Evolutionary conservation across 2,888 invertebrate genomes (phyloP), one percentile per base, ranked within the genome.

Genomic region (Elmis aenea): DNA sequence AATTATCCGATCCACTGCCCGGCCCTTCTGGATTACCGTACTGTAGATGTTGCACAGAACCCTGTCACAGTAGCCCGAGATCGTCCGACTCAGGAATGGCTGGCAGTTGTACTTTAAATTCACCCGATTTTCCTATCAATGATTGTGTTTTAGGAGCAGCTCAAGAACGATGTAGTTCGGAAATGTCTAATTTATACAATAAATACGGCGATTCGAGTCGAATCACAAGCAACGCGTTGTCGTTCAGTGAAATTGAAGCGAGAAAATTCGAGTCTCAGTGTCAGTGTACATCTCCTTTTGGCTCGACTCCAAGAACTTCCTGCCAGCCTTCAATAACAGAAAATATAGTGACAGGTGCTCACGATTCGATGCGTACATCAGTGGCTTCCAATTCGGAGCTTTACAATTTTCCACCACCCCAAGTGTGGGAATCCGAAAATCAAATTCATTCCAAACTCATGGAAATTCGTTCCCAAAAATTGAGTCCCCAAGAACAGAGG

Each of bases 61-160:
- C 52, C 28, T 80, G 78, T 45, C 78, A 61, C 34, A 33, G 77
- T 21, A 85, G 84, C 64, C 81, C 81, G 0, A 71, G 84, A 44
- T 85, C 83, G 4, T 88, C 89, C 9, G 85, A 86, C 62, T 89
- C 88, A 0, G 90, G 90, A 13, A 84, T 90, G 69, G 89, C 86
- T 1, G 89, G 88, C 13, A 87, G 86, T 66, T 85, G 82, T 57
- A 80, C 81, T 35, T 71, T 85, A 41, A 77, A 83, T 3, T 83
- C 84, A 1, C 83, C 84, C 0, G 83, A 83, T 63, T 71, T 79
- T n/a, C 54, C 57, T 26, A 34, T 47, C 1, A 55, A 56, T 39
- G 59, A 61, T 31, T 34, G 48, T 14, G 18, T 5, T 6, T 8
- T 18, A 5, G 33, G 42, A 20, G 38, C 51, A 5, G 45, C 45